Percentiles rank a stretch among this genome's conserved stretches.
Conservation (phyloP, 2,797 vertebrate genomes). For the Rallus crepitans region DNA sequence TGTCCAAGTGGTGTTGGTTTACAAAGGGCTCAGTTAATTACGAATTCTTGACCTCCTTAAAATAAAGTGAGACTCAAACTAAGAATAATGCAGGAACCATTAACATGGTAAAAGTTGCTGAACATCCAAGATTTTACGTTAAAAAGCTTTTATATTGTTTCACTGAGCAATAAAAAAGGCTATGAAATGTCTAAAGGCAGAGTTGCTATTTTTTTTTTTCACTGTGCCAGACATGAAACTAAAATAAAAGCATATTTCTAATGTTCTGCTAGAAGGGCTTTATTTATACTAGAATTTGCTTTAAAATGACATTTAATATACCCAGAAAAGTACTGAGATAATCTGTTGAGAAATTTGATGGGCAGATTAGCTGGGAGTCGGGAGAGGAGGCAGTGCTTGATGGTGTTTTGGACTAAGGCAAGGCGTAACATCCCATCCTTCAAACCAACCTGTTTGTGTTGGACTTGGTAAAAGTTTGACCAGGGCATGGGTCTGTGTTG, state of each 20-base stretch:
- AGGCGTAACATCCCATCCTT: background rate
- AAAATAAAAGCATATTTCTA: slow-evolving; percentile 24
- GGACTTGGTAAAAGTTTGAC: background rate
- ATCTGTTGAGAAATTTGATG: background rate
- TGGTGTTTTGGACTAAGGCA: background rate
- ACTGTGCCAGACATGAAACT: slow-evolving; percentile 23
- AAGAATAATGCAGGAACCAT: slow-evolving; percentile 34
- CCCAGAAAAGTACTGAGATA: background rate
- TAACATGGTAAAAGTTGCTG: slow-evolving; percentile 47
- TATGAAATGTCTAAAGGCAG: slow-evolving; percentile 45
- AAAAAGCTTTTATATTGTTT: slow-evolving; percentile 62
- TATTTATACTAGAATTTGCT: slow-evolving; percentile 50
- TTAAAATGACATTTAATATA: slow-evolving; percentile 14
- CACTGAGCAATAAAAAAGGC: slow-evolving; percentile 49
- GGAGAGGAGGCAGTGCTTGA: background rate
- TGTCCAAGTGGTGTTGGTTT: slow-evolving; percentile 63
- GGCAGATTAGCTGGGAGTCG: background rate
- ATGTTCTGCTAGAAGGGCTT: slow-evolving; percentile 9
- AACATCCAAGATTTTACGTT: slow-evolving; percentile 39
- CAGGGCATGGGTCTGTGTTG: background rate
- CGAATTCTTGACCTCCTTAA: slow-evolving; percentile 55
- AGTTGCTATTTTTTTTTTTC: slow-evolving; percentile 46
- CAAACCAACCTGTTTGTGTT: background rate
- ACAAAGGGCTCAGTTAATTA: slow-evolving; percentile 65
- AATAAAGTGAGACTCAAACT: slow-evolving; percentile 58